Evolutionary conservation across 2,797 vertebrate genomes (phyloP).

Genomic region (Diplodus sargus): DNA sequence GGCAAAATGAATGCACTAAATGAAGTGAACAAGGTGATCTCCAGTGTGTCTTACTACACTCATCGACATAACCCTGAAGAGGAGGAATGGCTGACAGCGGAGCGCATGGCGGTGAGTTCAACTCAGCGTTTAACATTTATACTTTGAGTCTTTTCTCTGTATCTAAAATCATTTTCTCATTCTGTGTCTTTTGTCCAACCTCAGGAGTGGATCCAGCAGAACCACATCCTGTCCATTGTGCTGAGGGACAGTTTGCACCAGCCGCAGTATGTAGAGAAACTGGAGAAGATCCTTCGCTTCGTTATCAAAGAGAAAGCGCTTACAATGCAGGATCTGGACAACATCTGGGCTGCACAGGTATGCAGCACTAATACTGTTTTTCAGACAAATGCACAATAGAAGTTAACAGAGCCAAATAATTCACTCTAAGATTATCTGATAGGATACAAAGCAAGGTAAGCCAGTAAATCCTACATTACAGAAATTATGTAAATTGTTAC

Average conservation of each 20-base stretch:
- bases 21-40: conserved; percentile 99
- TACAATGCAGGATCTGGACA: conserved; percentile 98
- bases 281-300: conserved; percentile 99
- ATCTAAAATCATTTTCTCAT: conserved; percentile 7
- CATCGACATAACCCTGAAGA: conserved; percentile 99
- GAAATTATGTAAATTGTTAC: neutral
- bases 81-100: conserved; percentile 99
- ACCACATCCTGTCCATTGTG: conserved; percentile 98
- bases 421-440: neutral
- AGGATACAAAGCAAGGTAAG: neutral
- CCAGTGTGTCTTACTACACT: conserved; percentile 98
- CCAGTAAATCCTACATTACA: neutral
- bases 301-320: conserved; percentile 99
- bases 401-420: neutral
- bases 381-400: neutral
- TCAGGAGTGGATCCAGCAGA: conserved; percentile 99
- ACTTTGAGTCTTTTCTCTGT: neutral
- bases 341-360: conserved; percentile 99
- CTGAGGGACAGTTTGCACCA: conserved; percentile 99
- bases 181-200: conserved; percentile 37
- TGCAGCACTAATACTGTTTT: conserved; percentile 2
- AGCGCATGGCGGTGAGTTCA: conserved; percentile 96
- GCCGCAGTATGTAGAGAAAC: conserved; percentile 98
- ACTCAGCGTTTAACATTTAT: neutral
- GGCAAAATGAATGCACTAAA: conserved; percentile 99